phyloP scores from a whole-genome alignment of 2,888 invertebrate genomes.

The Caenorhabditis wallacei region DNA sequence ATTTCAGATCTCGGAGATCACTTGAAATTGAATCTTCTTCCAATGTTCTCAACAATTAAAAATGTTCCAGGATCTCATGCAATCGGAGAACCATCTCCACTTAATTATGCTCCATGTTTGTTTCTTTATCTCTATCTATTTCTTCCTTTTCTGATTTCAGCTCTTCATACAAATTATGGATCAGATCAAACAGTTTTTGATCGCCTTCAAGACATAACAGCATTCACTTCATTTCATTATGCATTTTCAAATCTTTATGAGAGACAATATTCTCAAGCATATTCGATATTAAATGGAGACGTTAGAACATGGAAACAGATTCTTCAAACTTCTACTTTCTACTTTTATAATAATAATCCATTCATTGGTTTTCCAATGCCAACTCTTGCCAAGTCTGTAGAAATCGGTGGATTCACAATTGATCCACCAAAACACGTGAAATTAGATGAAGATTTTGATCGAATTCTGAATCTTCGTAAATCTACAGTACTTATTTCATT shows the following conservation, averaged over 20 bases:
- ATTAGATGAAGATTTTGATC: constrained; percentile 38
- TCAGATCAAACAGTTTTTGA: constrained; percentile 34
- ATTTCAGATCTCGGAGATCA: constrained; percentile 50
- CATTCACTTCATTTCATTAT: constrained; percentile 47
- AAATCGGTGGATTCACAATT: constrained; percentile 51
- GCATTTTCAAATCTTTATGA: constrained; percentile 44
- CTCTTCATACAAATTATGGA: constrained; percentile 39
- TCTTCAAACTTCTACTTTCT: constrained; percentile 41
- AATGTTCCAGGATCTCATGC: constrained; percentile 40
- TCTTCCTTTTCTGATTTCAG: constrained; percentile 15
- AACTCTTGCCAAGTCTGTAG: constrained; percentile 37
- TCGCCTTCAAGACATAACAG: constrained; percentile 36
- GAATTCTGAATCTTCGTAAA: constrained; percentile 34
- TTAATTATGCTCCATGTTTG: constrained; percentile 40
- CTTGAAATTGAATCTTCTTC: constrained; percentile 37
- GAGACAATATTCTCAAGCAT: constrained; percentile 39
- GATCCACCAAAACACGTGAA: constrained; percentile 26
- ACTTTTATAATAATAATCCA: constrained; percentile 49
- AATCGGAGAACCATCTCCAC: constrained; percentile 44
- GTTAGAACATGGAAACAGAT: constrained; percentile 49
- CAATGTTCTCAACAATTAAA: constrained; percentile 49
- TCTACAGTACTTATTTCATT: constrained; percentile 52
- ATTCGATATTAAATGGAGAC: constrained; percentile 34
- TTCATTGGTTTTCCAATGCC: constrained; percentile 50
- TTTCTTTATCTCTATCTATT: background rate